Conservation (phyloP, 2,113 vertebrate genomes). For the Loxodonta africana region DNA sequence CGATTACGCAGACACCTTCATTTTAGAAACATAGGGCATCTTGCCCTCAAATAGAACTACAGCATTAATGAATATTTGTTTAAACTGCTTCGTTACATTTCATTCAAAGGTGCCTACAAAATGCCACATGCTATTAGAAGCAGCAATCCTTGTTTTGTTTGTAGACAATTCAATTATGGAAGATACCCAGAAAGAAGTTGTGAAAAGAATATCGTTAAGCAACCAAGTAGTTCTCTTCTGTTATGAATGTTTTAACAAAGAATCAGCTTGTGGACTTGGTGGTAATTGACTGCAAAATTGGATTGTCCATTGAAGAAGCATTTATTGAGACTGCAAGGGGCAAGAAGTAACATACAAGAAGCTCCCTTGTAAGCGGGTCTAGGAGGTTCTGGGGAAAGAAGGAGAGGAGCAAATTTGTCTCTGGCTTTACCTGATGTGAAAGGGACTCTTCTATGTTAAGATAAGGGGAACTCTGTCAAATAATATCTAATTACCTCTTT, state of each 20-base stretch:
- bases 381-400: slow-evolving; percentile 1
- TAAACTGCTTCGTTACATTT: slow-evolving; percentile 66
- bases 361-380: background rate
- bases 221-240: slow-evolving; percentile 22
- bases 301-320: background rate
- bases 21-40: slow-evolving; percentile 12
- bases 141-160: slow-evolving; percentile 67
- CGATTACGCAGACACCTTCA: background rate
- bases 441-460: background rate
- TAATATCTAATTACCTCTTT: background rate
- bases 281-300: slow-evolving; percentile 49
- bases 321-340: background rate
- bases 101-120: slow-evolving; percentile 33
- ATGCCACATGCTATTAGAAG: slow-evolving; percentile 73
- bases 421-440: background rate
- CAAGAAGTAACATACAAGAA: background rate
- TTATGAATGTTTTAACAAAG: slow-evolving; percentile 42
- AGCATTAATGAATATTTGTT: slow-evolving; percentile 66
- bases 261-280: slow-evolving; percentile 18
- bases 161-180: slow-evolving; percentile 78
- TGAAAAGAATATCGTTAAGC: slow-evolving; percentile 69
- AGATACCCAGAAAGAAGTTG: slow-evolving; percentile 74
- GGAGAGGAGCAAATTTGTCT: background rate
- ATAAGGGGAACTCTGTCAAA: background rate
- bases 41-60: slow-evolving; percentile 23